Evolutionary conservation across 2,113 vertebrate genomes (phyloP), one percentile per base, ranked within the genome.

Genomic region (Hylia prasina): DNA sequence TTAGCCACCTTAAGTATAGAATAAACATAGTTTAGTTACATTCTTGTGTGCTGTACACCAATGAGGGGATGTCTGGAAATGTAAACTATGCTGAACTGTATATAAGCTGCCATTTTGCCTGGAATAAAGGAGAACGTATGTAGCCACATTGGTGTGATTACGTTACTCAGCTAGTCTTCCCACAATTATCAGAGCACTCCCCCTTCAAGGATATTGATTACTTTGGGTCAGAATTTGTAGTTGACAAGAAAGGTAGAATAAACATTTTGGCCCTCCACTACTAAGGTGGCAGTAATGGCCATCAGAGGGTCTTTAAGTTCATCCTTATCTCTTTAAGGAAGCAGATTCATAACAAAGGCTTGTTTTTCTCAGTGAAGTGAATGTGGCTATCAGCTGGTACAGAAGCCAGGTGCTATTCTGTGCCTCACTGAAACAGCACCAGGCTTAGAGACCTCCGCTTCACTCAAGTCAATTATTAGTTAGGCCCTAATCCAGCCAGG

Each of bases 121-220:
- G n/a, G n/a, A n/a, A n/a, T n/a, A n/a, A n/a, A n/a, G n/a, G n/a
- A n/a, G n/a, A n/a, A n/a, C n/a, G n/a, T n/a, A n/a, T n/a, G n/a
- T n/a, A n/a, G n/a, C n/a, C n/a, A n/a, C n/a, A n/a, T n/a, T n/a
- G n/a, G n/a, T n/a, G n/a, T n/a, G n/a, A n/a, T n/a, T n/a, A n/a
- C n/a, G n/a, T n/a, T n/a, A n/a, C n/a, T n/a, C n/a, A n/a, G n/a
- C n/a, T n/a, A n/a, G n/a, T n/a, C n/a, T n/a, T n/a, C n/a, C n/a
- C n/a, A n/a, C n/a, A n/a, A n/a, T n/a, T n/a, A n/a, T n/a, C n/a
- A n/a, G n/a, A n/a, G n/a, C n/a, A n/a, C n/a, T n/a, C n/a, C n/a
- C n/a, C n/a, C n/a, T n/a, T n/a, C n/a, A n/a, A 87, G 7, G 16
- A 30, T 30, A 68, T 25, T 0, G 0, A 12, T 70, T 63, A 21